Evolutionary conservation across 2,113 vertebrate species (phyloP).

Genomic region (Bufo gargarizans): DNA sequence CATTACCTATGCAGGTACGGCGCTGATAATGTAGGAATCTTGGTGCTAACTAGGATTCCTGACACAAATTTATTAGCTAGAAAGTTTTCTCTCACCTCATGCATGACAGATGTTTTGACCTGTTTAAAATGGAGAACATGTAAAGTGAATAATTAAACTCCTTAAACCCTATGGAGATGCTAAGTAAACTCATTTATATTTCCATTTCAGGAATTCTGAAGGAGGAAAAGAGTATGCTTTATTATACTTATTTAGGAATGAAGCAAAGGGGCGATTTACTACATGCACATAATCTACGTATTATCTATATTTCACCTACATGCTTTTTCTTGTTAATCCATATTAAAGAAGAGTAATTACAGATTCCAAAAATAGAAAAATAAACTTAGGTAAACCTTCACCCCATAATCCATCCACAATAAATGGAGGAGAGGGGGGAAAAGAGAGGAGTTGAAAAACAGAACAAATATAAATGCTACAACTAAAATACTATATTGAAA

Average conservation of each 20-base stretch:
- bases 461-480: no score
- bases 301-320: not conserved
- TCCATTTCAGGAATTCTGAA: not conserved
- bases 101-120: constrained; percentile 52
- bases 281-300: not conserved
- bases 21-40: constrained; percentile 22
- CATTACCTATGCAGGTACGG: constrained; percentile 44
- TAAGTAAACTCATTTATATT: constrained; percentile 30
- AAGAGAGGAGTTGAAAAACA: no score
- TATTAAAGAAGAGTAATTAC: no score
- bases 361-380: no score
- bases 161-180: constrained; percentile 16
- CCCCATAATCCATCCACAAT: no score
- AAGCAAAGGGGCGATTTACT: not conserved
- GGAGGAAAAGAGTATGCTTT: not conserved
- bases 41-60: constrained; percentile 43
- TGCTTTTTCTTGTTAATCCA: no score
- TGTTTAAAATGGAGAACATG: constrained; percentile 32
- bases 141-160: constrained; percentile 15
- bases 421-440: no score
- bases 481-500: no score
- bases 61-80: constrained; percentile 55
- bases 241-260: constrained; percentile 26
- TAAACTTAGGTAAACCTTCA: no score
- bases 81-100: constrained; percentile 23